phyloP scores from a whole-genome alignment of 2,797 vertebrate species.

The Fundulus diaphanus region DNA sequence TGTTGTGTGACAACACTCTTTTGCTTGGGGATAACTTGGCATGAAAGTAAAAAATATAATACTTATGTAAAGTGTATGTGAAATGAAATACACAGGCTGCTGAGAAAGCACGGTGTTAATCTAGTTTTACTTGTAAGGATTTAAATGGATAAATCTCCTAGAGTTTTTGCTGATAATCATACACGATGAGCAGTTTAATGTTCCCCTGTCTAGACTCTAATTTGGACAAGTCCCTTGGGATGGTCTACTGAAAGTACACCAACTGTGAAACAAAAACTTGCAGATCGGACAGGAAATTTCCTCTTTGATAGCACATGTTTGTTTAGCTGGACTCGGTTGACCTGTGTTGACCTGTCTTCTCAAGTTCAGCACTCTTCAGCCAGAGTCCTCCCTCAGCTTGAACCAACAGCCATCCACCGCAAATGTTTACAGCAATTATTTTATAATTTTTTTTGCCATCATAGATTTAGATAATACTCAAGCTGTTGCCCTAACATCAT shows the following conservation, averaged over 20 bases:
- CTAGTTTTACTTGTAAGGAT: not conserved
- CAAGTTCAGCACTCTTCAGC: slow-evolving; percentile 58
- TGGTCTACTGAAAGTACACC: slow-evolving; percentile 64
- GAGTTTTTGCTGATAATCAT: not conserved
- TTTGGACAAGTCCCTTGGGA: slow-evolving; percentile 52
- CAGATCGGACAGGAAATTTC: slow-evolving; percentile 77
- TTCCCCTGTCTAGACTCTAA: slow-evolving; percentile 26
- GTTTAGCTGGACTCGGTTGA: slow-evolving; percentile 79
- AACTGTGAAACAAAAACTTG: slow-evolving; percentile 70
- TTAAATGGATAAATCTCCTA: not conserved
- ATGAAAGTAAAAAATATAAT: slow-evolving; percentile 47
- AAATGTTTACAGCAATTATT: slow-evolving; percentile 24
- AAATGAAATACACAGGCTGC: not conserved
- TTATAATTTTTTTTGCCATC: no score
- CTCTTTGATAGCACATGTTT: slow-evolving; percentile 80
- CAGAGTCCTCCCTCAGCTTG: slow-evolving; percentile 51
- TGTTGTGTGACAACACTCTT: slow-evolving; percentile 60
- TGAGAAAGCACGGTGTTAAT: slow-evolving; percentile 10
- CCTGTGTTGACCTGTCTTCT: slow-evolving; percentile 70
- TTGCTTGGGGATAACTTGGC: slow-evolving; percentile 25
- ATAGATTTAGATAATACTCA: slow-evolving; percentile 2
- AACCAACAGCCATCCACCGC: slow-evolving; percentile 45
- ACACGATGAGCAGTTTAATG: slow-evolving; percentile 11
- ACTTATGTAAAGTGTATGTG: slow-evolving; percentile 11
- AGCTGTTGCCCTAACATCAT: not conserved